phyloP scores from a whole-genome alignment of 2,113 vertebrate species.

The Apistogramma diplotaenia region DNA sequence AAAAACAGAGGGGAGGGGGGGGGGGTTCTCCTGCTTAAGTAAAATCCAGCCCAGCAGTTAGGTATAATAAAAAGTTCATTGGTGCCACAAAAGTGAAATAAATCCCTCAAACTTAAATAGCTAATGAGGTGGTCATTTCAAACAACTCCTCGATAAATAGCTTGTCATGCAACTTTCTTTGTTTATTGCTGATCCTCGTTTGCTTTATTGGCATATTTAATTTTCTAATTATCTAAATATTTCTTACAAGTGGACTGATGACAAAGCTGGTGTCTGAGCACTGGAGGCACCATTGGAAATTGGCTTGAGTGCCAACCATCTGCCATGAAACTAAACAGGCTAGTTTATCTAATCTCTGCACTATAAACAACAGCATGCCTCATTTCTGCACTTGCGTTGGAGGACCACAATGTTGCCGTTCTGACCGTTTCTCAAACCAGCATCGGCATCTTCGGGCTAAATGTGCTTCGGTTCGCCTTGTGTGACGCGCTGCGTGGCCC shows the following conservation, averaged over 20 bases:
- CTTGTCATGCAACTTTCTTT: slow-evolving; percentile 80
- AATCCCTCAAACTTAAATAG: slow-evolving; percentile 86
- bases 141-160: slow-evolving; percentile 82
- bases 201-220: slow-evolving; percentile 76
- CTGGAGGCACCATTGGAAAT: slow-evolving; percentile 81
- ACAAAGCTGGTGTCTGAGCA: slow-evolving; percentile 82
- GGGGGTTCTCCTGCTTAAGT: slow-evolving; percentile 19
- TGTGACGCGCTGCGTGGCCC: slow-evolving; percentile 30
- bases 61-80: slow-evolving; percentile 80
- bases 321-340: slow-evolving; percentile 87
- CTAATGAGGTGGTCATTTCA: slow-evolving; percentile 87
- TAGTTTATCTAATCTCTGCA: slow-evolving; percentile 90
- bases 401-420: slow-evolving; percentile 64
- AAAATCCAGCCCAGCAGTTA: slow-evolving; percentile 80
- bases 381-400: slow-evolving; percentile 82
- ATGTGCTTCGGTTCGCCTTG: slow-evolving; percentile 34
- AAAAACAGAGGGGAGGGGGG: not conserved
- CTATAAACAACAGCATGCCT: slow-evolving; percentile 85
- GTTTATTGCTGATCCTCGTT: slow-evolving; percentile 73
- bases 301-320: slow-evolving; percentile 86
- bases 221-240: slow-evolving; percentile 84
- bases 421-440: slow-evolving; percentile 33
- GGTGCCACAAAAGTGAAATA: slow-evolving; percentile 83
- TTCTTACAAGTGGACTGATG: slow-evolving; percentile 75
- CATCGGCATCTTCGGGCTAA: slow-evolving; percentile 11